Evolutionary conservation across 2,797 vertebrate genomes (phyloP), one percentile per base, ranked within the genome.

Genomic region (Sebastiscus albofasciatus): DNA sequence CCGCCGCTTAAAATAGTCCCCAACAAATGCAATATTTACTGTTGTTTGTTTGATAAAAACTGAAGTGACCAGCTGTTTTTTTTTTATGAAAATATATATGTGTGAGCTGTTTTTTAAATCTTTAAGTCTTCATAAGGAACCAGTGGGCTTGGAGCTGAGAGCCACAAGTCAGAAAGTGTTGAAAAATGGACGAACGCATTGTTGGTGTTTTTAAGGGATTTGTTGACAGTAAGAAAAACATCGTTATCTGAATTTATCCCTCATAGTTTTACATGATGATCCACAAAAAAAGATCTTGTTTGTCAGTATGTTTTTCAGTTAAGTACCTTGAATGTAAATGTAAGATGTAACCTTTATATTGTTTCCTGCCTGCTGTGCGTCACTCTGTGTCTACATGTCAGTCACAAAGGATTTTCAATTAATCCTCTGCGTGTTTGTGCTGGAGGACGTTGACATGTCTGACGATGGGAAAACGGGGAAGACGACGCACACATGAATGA

Each of bases 331-430:
- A 36, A 61, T 75, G 52, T 26, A 52, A 65, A 81, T 74, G 66
- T 31, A 42, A 75, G 26, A 26, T 18, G 0, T 29, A 71, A 69
- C 27, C 76, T 73, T 82, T 79, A 8, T 5, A 3, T 10, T 34
- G 72, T 60, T 87, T 79, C 68, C 76, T 68, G 71, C 8, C 36
- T 54, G 22, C 65, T 22, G 46, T 73, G 75, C 26, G 46, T 83
- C 73, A 73, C 60, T 22, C 46, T 75, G 27, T 0, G 4, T 18
- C 39, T 9, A 5, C 27, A 13, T 29, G 70, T 81, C 65, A 27
- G 7, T 58, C 75, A 75, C 7, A 39, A 11, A 33, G 29, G 6
- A 26, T 62, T 75, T 70, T 31, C 18, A 49, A 26, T 77, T 49
- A 76, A 79, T 60, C 58, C 58, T 55, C 67, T 10, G 33, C 34